A percentile compares a stretch with the other conserved stretches of the same genome.
phyloP scores from a whole-genome alignment of 2,797 vertebrate species.

The Rousettus madagascariensis region DNA sequence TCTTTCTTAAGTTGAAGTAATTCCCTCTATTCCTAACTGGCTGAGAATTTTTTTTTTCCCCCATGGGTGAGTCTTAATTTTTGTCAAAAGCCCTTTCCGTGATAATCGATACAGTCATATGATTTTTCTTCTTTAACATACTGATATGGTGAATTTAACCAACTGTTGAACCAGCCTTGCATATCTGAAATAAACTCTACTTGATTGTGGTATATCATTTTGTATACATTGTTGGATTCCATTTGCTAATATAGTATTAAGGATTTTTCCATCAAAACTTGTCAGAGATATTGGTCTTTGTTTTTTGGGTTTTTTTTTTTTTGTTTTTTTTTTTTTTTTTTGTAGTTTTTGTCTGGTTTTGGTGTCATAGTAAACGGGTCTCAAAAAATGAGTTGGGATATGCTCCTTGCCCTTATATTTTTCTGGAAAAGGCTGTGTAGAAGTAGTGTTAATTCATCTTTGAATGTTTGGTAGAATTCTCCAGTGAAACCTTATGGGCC shows the following conservation, averaged over 20 bases:
- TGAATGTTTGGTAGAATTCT: neutral
- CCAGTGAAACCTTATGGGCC: neutral
- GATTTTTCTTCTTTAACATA: neutral
- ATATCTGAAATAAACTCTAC: constrained; percentile 12
- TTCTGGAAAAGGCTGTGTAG: neutral
- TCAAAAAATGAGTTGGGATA: neutral
- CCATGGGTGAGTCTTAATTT: neutral
- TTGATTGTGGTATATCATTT: neutral
- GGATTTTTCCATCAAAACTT: constrained; percentile 29
- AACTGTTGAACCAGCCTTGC: neutral
- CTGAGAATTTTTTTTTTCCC: neutral
- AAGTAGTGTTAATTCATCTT: neutral
- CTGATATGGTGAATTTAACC: neutral
- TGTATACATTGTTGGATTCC: neutral
- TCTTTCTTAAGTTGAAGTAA: neutral
- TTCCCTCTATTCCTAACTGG: neutral
- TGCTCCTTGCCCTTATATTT: neutral
- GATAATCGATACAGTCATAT: neutral
- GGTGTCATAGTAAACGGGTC: neutral
- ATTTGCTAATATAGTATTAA: neutral
- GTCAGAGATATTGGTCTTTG: neutral
- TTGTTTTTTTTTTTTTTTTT: neutral
- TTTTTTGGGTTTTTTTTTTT: neutral
- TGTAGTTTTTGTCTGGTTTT: neutral
- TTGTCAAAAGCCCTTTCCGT: neutral